A percentile compares a stretch with the other conserved stretches of the same genome.
Conservation (phyloP, 2,797 vertebrate species). For the Gila robusta region DNA sequence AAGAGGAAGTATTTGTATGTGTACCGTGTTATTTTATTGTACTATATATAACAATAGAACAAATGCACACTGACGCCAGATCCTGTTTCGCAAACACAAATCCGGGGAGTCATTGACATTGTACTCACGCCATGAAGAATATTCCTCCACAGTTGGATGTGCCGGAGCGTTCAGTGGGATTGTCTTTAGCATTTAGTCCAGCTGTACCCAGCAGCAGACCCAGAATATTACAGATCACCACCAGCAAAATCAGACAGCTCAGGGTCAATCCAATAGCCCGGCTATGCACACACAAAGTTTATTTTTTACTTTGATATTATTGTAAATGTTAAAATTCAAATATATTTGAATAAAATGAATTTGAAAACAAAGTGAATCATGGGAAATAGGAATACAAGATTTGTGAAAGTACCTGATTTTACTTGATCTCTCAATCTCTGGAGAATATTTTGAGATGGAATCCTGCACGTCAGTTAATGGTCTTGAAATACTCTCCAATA, state of each 20-base stretch:
- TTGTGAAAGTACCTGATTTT: constrained; percentile 65
- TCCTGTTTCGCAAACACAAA: not conserved
- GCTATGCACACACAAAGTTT: constrained; percentile 69
- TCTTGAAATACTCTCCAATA: constrained; percentile 11
- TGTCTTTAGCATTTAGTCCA: constrained; percentile 71
- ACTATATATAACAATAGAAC: not conserved
- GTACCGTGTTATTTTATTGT: not conserved
- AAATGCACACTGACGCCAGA: not conserved
- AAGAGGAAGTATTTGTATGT: not conserved
- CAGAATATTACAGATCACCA: constrained; percentile 81
- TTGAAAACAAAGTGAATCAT: not conserved
- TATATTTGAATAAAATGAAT: not conserved
- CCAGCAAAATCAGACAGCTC: constrained; percentile 82
- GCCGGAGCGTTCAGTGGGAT: constrained; percentile 79
- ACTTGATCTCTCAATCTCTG: constrained; percentile 13
- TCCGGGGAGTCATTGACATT: not conserved
- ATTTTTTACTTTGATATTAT: not conserved
- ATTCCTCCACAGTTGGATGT: constrained; percentile 80
- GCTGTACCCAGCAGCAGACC: constrained; percentile 83
- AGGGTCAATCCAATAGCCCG: constrained; percentile 72
- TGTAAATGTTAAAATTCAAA: not conserved
- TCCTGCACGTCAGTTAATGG: constrained; percentile 11
- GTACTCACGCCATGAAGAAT: constrained; percentile 88
- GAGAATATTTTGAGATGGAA: not conserved
- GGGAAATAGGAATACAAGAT: not conserved